phyloP scores from a whole-genome alignment of 2,797 vertebrate genomes.

The Spheniscus humboldti region DNA sequence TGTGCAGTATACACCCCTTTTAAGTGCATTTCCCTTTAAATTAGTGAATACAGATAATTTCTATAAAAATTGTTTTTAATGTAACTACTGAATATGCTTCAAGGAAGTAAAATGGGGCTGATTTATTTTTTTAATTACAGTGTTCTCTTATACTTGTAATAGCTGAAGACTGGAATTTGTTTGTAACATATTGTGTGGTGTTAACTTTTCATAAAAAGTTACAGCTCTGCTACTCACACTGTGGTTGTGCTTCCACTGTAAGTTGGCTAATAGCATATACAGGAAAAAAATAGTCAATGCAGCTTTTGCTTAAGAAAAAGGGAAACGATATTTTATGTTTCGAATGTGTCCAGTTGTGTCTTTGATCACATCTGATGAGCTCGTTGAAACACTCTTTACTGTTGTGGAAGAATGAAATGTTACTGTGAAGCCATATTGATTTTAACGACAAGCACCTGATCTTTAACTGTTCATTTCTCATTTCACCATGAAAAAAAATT shows the following conservation, averaged over 20 bases:
- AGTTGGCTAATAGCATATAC: neutral
- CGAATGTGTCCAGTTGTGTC: neutral
- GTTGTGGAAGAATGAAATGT: neutral
- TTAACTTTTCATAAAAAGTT: constrained; percentile 51
- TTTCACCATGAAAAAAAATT: neutral
- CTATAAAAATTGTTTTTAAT: constrained; percentile 24
- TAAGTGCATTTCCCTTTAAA: constrained; percentile 44
- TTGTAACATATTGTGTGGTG: neutral
- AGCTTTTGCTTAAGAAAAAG: neutral
- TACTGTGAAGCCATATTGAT: neutral
- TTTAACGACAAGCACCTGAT: neutral
- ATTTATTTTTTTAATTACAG: constrained; percentile 23
- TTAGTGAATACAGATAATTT: constrained; percentile 18
- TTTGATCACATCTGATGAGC: constrained; percentile 7
- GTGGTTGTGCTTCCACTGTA: constrained; percentile 25
- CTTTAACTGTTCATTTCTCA: neutral
- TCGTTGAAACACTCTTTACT: neutral
- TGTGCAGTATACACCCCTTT: neutral
- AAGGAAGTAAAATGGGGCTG: constrained; percentile 33
- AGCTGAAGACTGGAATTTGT: constrained; percentile 38
- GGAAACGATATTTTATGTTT: neutral
- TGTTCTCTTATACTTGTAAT: constrained; percentile 43
- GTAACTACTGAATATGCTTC: constrained; percentile 1
- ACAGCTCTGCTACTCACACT: constrained; percentile 17
- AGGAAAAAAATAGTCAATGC: neutral